Evolutionary conservation across 37 sponge, comb jelly and placozoan species (phyloP).

Genomic region (Halisarca cf. caerulea): DNA sequence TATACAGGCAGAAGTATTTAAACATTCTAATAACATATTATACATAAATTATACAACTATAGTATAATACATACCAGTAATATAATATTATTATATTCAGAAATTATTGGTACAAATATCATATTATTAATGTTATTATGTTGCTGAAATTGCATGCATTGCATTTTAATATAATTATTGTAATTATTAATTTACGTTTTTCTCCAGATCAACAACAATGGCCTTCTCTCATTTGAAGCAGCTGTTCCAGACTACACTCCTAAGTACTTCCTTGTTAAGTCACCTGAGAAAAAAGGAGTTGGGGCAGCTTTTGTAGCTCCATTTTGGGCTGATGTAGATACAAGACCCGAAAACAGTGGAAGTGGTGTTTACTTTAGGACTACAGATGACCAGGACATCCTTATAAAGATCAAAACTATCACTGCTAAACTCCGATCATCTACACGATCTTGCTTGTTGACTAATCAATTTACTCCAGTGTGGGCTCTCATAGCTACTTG

Average conservation of each 20-base stretch:
- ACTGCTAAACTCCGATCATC: background rate
- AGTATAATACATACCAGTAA: too few species aligned
- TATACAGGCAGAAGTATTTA: too few species aligned
- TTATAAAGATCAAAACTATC: background rate
- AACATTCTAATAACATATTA: too few species aligned
- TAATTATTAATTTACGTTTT: background rate
- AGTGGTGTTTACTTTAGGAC: slow-evolving; percentile 3
- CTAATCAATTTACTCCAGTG: background rate
- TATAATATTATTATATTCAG: too few species aligned
- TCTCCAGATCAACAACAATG: slow-evolving; percentile 18
- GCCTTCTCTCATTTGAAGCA: slow-evolving; percentile 4
- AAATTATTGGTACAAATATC: too few species aligned
- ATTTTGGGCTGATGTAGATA: slow-evolving; percentile 29
- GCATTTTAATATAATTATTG: too few species aligned
- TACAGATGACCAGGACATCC: background rate
- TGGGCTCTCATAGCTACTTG: slow-evolving; percentile 24
- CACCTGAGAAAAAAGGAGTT: background rate
- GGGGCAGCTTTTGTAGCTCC: slow-evolving; percentile 15
- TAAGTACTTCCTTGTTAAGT: background rate
- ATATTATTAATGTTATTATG: too few species aligned
- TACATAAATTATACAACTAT: too few species aligned
- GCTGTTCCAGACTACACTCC: background rate
- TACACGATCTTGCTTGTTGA: background rate
- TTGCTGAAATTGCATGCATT: too few species aligned
- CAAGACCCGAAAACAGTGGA: slow-evolving; percentile 1